Percentiles rank a stretch among this genome's conserved stretches.
These are phyloP conservation scores for Bos taurus DNA, from an alignment of 2,113 vertebrate genomes.

Conservation along the genomic window DNA sequence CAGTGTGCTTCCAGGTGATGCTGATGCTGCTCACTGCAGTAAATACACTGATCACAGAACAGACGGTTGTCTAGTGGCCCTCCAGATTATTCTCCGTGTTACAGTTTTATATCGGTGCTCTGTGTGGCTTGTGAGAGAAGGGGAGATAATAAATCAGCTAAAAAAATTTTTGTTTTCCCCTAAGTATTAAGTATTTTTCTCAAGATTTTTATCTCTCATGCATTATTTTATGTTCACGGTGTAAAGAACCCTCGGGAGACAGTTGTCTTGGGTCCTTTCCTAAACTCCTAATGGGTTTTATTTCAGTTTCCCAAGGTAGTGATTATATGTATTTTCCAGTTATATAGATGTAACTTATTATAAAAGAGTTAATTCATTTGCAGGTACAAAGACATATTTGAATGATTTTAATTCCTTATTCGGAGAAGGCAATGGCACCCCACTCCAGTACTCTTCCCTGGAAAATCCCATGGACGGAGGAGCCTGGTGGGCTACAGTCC, in stretches of 20 bases:
- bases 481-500: too few relatives aligned
- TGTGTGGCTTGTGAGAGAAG: not conserved
- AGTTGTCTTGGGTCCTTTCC: not conserved
- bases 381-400: not conserved
- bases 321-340: not conserved
- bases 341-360: not conserved
- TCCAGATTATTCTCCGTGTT: not conserved
- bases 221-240: not conserved
- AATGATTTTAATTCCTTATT: not conserved
- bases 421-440: too few relatives aligned
- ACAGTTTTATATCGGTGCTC: not conserved
- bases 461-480: too few relatives aligned
- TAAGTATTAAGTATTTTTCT: not conserved
- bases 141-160: not conserved
- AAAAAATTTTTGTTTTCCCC: not conserved
- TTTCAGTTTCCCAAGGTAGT: not conserved
- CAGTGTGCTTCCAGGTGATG: not conserved
- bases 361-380: not conserved
- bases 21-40: not conserved
- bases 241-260: not conserved
- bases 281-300: not conserved
- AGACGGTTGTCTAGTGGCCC: too few relatives aligned
- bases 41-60: not conserved
- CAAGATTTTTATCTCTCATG: not conserved
- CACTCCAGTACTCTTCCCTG: too few relatives aligned